Evolutionary conservation across 2,113 vertebrate genomes (phyloP).

Genomic region (Psilopsiagon aurifrons): DNA sequence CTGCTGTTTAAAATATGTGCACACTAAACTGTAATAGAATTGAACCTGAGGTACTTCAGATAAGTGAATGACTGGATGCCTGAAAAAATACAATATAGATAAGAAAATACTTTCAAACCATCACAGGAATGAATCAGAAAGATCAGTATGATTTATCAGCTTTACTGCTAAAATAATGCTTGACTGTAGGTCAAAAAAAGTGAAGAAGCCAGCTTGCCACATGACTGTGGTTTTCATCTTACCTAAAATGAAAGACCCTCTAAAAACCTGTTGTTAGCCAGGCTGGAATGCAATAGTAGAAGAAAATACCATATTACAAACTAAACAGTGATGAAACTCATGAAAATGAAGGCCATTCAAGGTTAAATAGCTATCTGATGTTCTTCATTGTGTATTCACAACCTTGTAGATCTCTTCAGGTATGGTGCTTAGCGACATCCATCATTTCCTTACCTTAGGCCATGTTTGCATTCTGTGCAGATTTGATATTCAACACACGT

Average conservation of each 20-base stretch:
- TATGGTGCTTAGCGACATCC: background rate
- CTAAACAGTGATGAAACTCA: background rate
- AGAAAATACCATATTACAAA: background rate
- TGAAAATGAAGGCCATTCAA: background rate
- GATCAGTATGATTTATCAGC: conserved; percentile 18
- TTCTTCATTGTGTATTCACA: background rate
- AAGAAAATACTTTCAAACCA: conserved; percentile 51
- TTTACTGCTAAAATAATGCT: conserved; percentile 18
- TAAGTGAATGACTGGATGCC: conserved; percentile 39
- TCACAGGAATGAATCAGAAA: conserved; percentile 27
- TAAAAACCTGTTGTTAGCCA: conserved; percentile 1
- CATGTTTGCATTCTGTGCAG: conserved; percentile 93
- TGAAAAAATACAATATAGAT: conserved; percentile 60
- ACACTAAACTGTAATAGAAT: conserved; percentile 6
- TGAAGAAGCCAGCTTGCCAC: background rate
- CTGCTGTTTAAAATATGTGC: conserved; percentile 16
- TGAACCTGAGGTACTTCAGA: conserved; percentile 32
- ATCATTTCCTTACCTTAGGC: conserved; percentile 85
- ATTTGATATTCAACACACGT: conserved; percentile 84
- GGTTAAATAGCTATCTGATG: background rate
- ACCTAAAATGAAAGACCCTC: background rate
- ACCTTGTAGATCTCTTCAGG: background rate
- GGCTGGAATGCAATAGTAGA: background rate
- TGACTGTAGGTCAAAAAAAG: conserved; percentile 2
- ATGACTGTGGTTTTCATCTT: background rate